Base-by-base conservation (phyloP, 2,113 vertebrate species). In the Ageneiosus marmoratus region DNA sequence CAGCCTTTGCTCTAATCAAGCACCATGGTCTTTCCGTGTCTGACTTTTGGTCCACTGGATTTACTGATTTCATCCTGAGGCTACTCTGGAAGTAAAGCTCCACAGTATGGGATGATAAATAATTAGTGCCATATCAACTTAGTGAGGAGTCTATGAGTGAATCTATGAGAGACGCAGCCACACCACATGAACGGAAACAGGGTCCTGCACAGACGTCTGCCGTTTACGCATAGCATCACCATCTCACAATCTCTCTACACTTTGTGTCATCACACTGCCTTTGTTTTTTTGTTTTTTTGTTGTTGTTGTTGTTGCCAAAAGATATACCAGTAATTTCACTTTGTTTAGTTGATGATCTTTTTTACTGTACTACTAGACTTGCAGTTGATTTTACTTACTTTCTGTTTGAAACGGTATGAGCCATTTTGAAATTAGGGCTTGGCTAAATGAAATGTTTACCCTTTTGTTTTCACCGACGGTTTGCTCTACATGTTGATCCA, bases 191-290 rank as follows among this genome's bases (percentile, higher is more conserved):
- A 97, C 95, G 97, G 97, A 97, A 97, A 99, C 97, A 99, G 97
- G 97, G 98, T 99, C 95, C 96, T 97, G 97, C 98, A 97, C 95
- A 98, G 98, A 98, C 93, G 96, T 96, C 96, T 96, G 93, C 92
- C 94, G 95, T 97, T 77, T 83, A 91, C 98, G 98, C 97, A 96
- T 98, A 97, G 95, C 97, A 97, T 98, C 95, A 93, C 95, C 95
- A 94, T 97, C 96, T 97, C 96, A 63, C 77, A n/a, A 79, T 87
- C 81, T 85, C 46, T 79, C 27, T 73, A 46, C 72, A 83, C 81
- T 77, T 22, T 44, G 53, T 87, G 83, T 77, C 72, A 84, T 79
- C 51, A 69, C 48, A 32, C 62, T 79, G 67, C 79, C 55, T 80
- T 67, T 85, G 6, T 50, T 80, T 56, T 75, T 63, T 48, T 51